A percentile compares a stretch with the other conserved stretches of the same genome.
These are phyloP conservation scores for Crotalus horridus DNA, from an alignment of 2,113 vertebrate genomes.

Conservation along the genomic window DNA sequence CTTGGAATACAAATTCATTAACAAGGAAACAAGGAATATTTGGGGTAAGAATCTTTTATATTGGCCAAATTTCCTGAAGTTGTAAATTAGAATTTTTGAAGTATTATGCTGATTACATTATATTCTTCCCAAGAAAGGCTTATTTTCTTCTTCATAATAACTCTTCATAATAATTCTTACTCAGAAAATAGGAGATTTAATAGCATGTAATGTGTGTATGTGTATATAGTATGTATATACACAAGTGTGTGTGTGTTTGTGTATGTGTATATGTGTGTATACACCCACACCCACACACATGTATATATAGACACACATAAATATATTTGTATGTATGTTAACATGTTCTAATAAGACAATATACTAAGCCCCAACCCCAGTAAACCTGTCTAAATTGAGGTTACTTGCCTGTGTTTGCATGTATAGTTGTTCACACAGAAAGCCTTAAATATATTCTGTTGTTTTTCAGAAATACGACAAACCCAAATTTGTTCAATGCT, in stretches of 20 bases:
- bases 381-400: background rate
- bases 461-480: conserved; percentile 92
- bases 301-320: background rate
- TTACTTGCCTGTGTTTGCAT: fast-evolving
- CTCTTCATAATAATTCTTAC: background rate
- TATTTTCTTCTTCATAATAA: background rate
- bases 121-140: fast-evolving
- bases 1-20: conserved; percentile 89
- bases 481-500: conserved; percentile 95
- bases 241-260: background rate
- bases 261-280: background rate
- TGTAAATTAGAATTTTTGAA: background rate
- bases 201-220: background rate
- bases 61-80: background rate
- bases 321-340: background rate
- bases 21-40: conserved; percentile 96
- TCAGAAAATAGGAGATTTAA: background rate
- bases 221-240: background rate
- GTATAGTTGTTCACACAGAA: background rate
- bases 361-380: background rate
- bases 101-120: background rate
- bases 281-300: background rate
- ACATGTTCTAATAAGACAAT: background rate
- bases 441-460: conserved; percentile 43
- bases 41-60: conserved; percentile 77